Percentiles rank a stretch among this genome's conserved stretches.
These are phyloP conservation scores for Machaerirhynchus nigripectus DNA, from an alignment of 2,113 vertebrate species.

Conservation along the genomic window DNA sequence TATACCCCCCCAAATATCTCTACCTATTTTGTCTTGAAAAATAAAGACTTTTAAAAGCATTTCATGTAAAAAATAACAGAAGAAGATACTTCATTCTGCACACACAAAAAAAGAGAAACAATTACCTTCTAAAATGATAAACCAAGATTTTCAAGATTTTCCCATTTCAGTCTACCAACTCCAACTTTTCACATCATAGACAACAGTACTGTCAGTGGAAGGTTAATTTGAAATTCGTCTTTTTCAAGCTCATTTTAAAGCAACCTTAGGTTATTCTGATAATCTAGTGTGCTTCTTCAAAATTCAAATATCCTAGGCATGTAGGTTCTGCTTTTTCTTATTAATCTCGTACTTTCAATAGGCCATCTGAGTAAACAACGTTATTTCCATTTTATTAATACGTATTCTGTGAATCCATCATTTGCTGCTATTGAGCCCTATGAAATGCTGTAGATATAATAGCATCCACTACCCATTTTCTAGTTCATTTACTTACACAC, in stretches of 20 bases:
- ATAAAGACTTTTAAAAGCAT: neutral
- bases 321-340: neutral
- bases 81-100: neutral
- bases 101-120: neutral
- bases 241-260: neutral
- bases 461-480: neutral
- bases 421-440: neutral
- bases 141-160: neutral
- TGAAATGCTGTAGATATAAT: neutral
- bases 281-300: neutral
- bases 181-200: neutral
- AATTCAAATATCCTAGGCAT: neutral
- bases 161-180: neutral
- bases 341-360: neutral
- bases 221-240: neutral
- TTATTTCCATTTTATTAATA: neutral
- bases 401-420: neutral
- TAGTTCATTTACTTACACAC: neutral
- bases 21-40: neutral
- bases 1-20: fast-evolving
- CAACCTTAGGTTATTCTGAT: neutral
- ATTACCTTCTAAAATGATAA: neutral
- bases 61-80: neutral
- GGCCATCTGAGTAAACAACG: neutral
- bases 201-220: neutral